Evolutionary conservation across 2,888 invertebrate species (phyloP), one percentile per base, ranked within the genome.

Genomic region (Sarcophaga subvicina): DNA sequence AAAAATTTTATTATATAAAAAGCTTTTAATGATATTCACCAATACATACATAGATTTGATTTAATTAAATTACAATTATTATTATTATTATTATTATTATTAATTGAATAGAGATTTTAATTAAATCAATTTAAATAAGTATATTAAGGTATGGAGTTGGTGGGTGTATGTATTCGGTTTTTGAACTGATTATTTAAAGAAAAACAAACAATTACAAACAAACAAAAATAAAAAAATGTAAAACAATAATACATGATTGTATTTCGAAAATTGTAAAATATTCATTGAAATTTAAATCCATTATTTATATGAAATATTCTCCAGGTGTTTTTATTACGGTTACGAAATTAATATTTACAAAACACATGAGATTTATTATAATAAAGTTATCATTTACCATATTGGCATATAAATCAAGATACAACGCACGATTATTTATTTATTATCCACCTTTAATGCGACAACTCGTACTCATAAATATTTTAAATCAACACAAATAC

Each of bases 101-200:
- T 54, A 54, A 12, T 60, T 37, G 17, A 60, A 72, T 59, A 70
- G 25, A 27, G 54, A 14, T 25, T 71, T 71, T 71, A 71, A 71
- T 71, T 59, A 59, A 71, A 71, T 54, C 27, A 71, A 54, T 71
- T 71, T 71, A 27, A n/a, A 54, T n/a, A 22, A 22, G 22, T 22
- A 71, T 54, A 59, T 37, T 37, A 1, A 37, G 8, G 37, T 10
- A 37, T 37, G 2, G 2, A 37, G 37, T 8, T 37, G 37, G 37
- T 37, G 10, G 8, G 22, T 49, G 22, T 69, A 10, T 22, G 20
- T 69, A 22, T 67, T 20, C 4, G 1, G 14, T 22, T 64, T 25
- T 37, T 8, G 6, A 47, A 22, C 8, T 22, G 17, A 69, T 49
- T 70, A n/a, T 27, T 54, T 54, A 27, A 6, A n/a, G 8, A 2